Percentiles rank a stretch among this genome's conserved stretches.
Conservation (phyloP, 2,888 invertebrate genomes). For the Odontocerum albicorne region DNA sequence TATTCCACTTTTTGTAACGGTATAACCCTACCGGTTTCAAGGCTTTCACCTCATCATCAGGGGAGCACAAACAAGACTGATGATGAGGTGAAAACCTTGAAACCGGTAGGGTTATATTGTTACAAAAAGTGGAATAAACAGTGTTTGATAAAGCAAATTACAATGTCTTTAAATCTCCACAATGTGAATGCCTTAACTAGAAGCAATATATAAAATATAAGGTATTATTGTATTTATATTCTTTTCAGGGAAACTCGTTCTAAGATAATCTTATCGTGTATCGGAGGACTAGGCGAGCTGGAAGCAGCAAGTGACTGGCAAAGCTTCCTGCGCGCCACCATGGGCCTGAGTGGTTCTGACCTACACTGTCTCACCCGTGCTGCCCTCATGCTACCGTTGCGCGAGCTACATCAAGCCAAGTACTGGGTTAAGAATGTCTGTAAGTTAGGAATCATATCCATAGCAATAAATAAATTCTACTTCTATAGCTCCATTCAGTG, state of each 20-base stretch:
- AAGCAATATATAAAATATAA: no score
- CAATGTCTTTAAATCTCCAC: no score
- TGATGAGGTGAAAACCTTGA: no score
- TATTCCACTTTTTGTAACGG: no score
- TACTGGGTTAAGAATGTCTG: conserved; percentile 44
- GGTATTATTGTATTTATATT: conserved; percentile 37
- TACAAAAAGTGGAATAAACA: no score
- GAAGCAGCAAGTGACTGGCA: conserved; percentile 44
- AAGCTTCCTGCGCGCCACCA: conserved; percentile 47
- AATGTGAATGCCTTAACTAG: no score
- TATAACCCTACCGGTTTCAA: no score
- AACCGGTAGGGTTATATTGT: no score
- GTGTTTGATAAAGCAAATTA: no score
- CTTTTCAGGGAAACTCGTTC: conserved; percentile 25
- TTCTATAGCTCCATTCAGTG: background rate
- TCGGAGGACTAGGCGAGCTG: background rate
- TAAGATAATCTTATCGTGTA: conserved; percentile 14
- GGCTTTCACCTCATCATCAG: no score
- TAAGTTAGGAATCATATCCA: conserved; percentile 24
- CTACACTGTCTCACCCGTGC: conserved; percentile 50
- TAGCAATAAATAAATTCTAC: background rate
- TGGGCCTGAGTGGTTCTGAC: conserved; percentile 59
- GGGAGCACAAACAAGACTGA: no score
- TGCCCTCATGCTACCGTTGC: conserved; percentile 51
- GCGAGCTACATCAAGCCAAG: conserved; percentile 48